Percentiles rank a stretch among this genome's conserved stretches.
These are phyloP conservation scores for Magallana gigas DNA, from an alignment of 1,140 invertebrate species.

Conservation along the genomic window DNA sequence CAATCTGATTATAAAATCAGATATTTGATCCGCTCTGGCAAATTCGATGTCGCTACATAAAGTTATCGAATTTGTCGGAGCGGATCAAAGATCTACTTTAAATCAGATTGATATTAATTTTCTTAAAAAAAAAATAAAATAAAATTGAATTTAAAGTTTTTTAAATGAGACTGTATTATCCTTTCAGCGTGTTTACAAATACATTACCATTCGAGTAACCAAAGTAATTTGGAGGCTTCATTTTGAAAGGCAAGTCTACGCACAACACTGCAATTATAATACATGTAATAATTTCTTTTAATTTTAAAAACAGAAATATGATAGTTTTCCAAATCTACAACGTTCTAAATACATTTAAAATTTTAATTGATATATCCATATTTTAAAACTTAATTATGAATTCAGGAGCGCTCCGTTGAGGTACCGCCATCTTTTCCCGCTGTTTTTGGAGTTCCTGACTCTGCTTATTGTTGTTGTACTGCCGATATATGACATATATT, in stretches of 20 bases:
- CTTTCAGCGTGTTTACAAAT: constrained; percentile 14
- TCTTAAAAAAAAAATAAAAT: no score
- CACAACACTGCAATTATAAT: neutral
- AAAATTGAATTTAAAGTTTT: no score
- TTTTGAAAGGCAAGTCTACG: neutral
- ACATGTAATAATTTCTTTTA: neutral
- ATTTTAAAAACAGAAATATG: neutral
- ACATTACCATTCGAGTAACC: neutral
- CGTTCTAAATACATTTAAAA: neutral
- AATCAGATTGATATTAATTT: no score
- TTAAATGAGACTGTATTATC: neutral
- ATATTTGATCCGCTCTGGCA: no score
- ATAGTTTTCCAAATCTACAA: neutral
- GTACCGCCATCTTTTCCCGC: neutral
- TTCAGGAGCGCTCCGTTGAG: neutral
- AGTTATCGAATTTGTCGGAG: no score
- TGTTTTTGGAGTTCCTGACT: neutral
- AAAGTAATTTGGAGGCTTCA: neutral
- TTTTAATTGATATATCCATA: no score
- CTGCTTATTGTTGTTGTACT: neutral
- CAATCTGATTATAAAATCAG: no score
- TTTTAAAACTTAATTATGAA: no score
- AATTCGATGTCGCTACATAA: no score
- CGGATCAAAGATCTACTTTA: no score
- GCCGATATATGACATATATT: neutral